phyloP scores from a whole-genome alignment of 2,113 vertebrate genomes.

The Melanostigma gelatinosum region DNA sequence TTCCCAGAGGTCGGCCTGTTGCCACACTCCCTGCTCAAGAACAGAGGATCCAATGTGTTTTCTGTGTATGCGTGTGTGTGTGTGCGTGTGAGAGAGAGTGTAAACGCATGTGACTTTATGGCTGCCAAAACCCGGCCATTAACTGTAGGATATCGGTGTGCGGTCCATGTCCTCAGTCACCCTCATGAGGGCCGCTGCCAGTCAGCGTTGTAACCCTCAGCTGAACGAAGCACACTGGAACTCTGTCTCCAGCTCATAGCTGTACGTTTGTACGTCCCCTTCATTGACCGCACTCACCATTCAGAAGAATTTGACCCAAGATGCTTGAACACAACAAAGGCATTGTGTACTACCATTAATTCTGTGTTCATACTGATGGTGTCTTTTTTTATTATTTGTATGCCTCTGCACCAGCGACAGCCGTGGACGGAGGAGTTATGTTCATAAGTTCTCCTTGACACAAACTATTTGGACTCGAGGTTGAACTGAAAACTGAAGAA shows the following conservation, averaged over 20 bases:
- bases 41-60: conserved; percentile 55
- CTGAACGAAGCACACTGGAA: conserved; percentile 32
- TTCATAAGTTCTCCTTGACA: no score
- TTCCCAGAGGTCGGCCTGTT: conserved; percentile 32
- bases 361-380: neutral
- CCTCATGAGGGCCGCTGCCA: conserved; percentile 30
- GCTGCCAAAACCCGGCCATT: conserved; percentile 55
- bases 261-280: neutral
- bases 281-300: neutral
- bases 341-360: neutral
- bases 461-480: no score
- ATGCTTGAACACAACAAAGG: neutral
- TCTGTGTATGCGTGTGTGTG: conserved; percentile 9
- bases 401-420: neutral
- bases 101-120: conserved; percentile 35
- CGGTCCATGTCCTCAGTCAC: conserved; percentile 42
- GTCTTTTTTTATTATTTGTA: neutral
- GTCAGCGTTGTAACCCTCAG: conserved; percentile 12
- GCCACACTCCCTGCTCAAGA: conserved; percentile 33
- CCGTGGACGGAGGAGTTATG: neutral
- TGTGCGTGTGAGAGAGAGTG: neutral
- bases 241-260: neutral
- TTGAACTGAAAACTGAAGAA: no score
- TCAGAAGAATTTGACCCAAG: neutral
- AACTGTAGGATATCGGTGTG: conserved; percentile 44